Conservation (phyloP, 2,113 vertebrate genomes). For the Ictalurus furcatus region DNA sequence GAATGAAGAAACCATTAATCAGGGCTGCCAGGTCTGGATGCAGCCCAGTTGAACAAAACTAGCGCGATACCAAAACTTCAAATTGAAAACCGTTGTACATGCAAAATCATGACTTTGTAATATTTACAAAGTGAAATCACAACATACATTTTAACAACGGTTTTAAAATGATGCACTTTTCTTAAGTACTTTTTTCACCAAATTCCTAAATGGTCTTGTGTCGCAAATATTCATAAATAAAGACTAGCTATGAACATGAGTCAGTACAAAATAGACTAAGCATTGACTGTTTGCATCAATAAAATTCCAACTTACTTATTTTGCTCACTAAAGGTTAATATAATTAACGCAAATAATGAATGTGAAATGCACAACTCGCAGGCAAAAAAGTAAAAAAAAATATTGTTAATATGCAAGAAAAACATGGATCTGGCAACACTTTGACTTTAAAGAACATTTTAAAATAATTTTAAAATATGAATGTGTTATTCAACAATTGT, state of each 20-base stretch:
- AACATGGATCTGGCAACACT: background rate
- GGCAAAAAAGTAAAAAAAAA: background rate
- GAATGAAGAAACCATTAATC: background rate
- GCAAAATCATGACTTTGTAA: background rate
- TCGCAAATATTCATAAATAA: background rate
- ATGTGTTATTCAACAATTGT: background rate
- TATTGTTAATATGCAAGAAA: background rate
- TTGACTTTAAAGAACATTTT: background rate
- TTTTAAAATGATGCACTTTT: background rate
- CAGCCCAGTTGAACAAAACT: background rate
- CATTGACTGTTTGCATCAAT: background rate
- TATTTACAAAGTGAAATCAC: background rate
- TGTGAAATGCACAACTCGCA: background rate
- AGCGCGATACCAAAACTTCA: background rate
- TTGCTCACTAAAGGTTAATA: background rate
- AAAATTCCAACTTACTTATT: background rate
- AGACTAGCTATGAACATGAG: background rate
- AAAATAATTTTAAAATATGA: too few relatives aligned
- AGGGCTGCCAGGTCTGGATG: background rate
- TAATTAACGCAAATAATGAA: background rate
- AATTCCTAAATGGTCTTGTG: background rate
- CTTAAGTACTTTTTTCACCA: background rate
- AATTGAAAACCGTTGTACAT: background rate
- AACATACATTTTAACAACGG: background rate
- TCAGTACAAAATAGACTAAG: background rate